A percentile compares a stretch with the other conserved stretches of the same genome.
phyloP scores from a whole-genome alignment of 2,113 vertebrate species.

The Xyrauchen texanus region DNA sequence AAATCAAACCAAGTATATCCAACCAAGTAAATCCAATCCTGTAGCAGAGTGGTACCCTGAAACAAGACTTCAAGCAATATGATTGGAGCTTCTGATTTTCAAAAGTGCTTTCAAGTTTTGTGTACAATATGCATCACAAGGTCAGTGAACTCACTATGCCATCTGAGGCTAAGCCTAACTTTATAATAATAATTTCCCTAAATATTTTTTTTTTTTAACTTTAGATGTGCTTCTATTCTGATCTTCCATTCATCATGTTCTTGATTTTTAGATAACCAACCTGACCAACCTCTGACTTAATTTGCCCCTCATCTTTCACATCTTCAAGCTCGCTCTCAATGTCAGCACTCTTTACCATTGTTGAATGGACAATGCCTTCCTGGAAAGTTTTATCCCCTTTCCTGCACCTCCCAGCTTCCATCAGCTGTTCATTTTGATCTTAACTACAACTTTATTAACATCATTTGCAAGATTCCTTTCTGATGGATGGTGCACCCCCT shows the following conservation, averaged over 20 bases:
- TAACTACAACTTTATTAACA: constrained; percentile 34
- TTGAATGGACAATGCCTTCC: neutral
- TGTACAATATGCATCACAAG: too few species aligned
- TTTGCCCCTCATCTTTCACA: constrained; percentile 23
- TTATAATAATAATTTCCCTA: too few species aligned
- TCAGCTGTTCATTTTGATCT: constrained; percentile 36
- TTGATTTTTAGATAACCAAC: constrained; percentile 22
- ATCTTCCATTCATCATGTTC: neutral
- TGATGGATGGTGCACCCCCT: constrained; percentile 4
- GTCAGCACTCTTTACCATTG: neutral
- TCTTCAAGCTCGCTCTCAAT: constrained; percentile 2
- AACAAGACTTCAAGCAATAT: too few species aligned
- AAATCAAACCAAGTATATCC: too few species aligned
- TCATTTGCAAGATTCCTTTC: constrained; percentile 18
- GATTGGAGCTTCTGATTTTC: too few species aligned
- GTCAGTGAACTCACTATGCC: too few species aligned
- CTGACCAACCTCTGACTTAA: constrained; percentile 8
- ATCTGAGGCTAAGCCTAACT: too few species aligned
- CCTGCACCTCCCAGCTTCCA: constrained; percentile 15
- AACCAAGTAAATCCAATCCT: too few species aligned
- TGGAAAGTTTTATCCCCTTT: constrained; percentile 6
- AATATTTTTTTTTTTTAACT: too few species aligned
- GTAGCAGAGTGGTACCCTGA: too few species aligned
- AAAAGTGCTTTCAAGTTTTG: too few species aligned
- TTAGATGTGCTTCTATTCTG: constrained; percentile 21